These are phyloP conservation scores for Chunga burmeisteri DNA, from an alignment of 2,113 vertebrate genomes.

Conservation along the genomic window DNA sequence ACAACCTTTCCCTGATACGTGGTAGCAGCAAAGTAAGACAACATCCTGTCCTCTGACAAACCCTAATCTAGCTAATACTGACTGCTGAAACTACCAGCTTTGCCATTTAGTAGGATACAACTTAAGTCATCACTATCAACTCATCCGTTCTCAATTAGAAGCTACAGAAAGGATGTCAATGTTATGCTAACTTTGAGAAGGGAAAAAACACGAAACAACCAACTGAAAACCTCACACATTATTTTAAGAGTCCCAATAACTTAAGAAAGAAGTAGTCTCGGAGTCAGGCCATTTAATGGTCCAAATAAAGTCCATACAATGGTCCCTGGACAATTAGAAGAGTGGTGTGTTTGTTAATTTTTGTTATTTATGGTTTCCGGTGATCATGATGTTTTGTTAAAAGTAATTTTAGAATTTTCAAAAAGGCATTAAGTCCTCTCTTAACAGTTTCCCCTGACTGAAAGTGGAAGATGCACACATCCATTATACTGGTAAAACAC, in stretches of 20 bases:
- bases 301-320: background rate
- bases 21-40: background rate
- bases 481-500: background rate
- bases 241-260: background rate
- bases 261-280: background rate
- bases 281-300: background rate
- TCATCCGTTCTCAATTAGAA: background rate
- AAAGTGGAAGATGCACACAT: background rate
- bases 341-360: background rate
- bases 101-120: background rate
- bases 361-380: background rate
- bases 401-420: background rate
- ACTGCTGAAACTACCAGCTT: background rate
- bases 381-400: background rate
- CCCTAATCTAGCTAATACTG: no score
- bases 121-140: rapidly evolving
- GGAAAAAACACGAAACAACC: background rate
- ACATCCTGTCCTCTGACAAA: background rate
- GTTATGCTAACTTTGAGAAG: background rate
- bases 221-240: background rate
- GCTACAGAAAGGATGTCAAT: background rate
- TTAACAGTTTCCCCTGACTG: background rate
- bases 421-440: background rate
- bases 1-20: background rate
- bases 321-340: background rate